These are phyloP conservation scores for Lingula anatina DNA, from an alignment of 2,888 invertebrate species.

Conservation along the genomic window DNA sequence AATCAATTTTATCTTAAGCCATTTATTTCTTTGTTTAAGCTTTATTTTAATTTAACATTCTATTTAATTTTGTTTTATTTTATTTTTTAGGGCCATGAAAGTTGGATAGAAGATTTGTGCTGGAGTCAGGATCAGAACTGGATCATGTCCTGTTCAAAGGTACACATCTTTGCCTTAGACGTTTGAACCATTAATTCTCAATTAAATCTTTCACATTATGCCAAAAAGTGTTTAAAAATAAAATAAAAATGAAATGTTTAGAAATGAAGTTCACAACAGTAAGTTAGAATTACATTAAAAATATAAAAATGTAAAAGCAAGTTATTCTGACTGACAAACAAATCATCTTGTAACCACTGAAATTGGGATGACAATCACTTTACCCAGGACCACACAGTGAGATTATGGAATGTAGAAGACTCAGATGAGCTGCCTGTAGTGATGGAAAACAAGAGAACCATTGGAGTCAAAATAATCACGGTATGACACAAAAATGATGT, in stretches of 20 bases:
- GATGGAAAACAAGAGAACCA: conserved; percentile 36
- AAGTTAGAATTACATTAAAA: too few relatives aligned
- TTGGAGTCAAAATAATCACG: conserved; percentile 40
- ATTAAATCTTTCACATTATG: too few relatives aligned
- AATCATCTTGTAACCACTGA: too few relatives aligned
- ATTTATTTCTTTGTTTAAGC: neutral
- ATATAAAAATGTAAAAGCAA: too few relatives aligned
- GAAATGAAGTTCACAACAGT: too few relatives aligned
- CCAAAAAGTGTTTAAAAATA: too few relatives aligned
- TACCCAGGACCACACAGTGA: conserved; percentile 37
- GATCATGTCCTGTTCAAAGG: conserved; percentile 47
- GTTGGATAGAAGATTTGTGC: conserved; percentile 48
- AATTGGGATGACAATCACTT: neutral
- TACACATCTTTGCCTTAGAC: too few relatives aligned
- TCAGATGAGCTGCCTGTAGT: conserved; percentile 45
- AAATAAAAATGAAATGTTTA: too few relatives aligned
- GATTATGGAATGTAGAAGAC: conserved; percentile 49
- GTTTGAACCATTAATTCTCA: too few relatives aligned
- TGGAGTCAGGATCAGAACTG: conserved; percentile 42
- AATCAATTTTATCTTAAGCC: neutral
- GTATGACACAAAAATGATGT: too few relatives aligned
- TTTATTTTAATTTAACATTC: neutral
- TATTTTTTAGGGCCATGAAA: conserved; percentile 41
- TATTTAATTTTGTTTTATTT: neutral
- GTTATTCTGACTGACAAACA: too few relatives aligned